Percentiles rank a stretch among this genome's conserved stretches.
Evolutionary conservation across 1,140 invertebrate genomes (phyloP).

Genomic region (Aporrectodea caliginosa): DNA sequence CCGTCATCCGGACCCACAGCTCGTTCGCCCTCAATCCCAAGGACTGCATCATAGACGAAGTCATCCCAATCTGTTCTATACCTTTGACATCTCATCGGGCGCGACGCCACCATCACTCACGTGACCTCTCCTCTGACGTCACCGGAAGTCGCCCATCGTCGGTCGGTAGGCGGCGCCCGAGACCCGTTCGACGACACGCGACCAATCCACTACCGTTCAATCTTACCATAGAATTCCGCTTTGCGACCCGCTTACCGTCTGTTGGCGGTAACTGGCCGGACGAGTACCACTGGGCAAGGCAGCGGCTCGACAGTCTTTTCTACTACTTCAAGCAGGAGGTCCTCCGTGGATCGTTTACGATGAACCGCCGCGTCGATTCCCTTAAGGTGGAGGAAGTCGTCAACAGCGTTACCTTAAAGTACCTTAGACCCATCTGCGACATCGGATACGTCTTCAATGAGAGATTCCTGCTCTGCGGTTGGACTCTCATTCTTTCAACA

Average conservation of each 20-base stretch:
- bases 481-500: background rate
- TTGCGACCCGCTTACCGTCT: slow-evolving; percentile 20
- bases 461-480: slow-evolving; percentile 23
- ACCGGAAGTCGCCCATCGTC: no score
- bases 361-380: background rate
- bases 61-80: background rate
- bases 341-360: background rate
- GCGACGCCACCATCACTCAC: slow-evolving; percentile 8
- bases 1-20: background rate
- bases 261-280: slow-evolving; percentile 20
- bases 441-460: slow-evolving; percentile 26
- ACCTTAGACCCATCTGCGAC: slow-evolving; percentile 15
- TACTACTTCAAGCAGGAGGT: slow-evolving; percentile 20
- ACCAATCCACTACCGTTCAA: background rate
- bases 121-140: no score
- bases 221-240: slow-evolving; percentile 18
- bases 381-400: background rate
- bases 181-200: background rate
- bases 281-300: slow-evolving; percentile 25
- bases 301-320: slow-evolving; percentile 21
- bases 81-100: background rate
- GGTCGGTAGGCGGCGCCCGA: background rate
- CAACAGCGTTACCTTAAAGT: slow-evolving; percentile 11
- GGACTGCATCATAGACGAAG: slow-evolving; percentile 29
- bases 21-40: slow-evolving; percentile 15